Evolutionary conservation across 2,888 invertebrate species (phyloP).

Genomic region (Dusona sp.): DNA sequence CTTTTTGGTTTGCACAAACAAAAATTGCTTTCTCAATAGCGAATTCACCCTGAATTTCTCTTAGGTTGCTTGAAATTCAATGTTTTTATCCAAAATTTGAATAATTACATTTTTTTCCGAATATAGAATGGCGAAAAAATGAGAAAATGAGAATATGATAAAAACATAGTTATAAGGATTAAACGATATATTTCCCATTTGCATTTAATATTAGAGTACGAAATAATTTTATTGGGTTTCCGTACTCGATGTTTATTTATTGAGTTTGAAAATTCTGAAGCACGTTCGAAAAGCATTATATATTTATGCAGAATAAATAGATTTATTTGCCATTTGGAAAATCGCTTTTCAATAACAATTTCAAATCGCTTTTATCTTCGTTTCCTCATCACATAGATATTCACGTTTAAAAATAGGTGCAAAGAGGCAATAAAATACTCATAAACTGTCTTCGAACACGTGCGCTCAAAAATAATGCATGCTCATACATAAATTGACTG

Average conservation of each 20-base stretch:
- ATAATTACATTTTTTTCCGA: neutral
- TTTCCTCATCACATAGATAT: neutral
- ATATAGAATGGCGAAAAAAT: neutral
- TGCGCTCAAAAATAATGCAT: neutral
- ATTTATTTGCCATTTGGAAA: neutral
- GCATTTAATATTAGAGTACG: neutral
- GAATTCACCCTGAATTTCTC: neutral
- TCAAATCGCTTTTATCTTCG: neutral
- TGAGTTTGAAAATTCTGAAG: neutral
- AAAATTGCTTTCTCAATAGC: neutral
- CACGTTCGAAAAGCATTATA: neutral
- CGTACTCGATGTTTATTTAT: neutral
- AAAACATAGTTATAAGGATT: neutral
- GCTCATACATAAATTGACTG: neutral
- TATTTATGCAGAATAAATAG: neutral
- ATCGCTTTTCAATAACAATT: neutral
- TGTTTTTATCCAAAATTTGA: neutral
- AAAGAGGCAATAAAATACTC: neutral
- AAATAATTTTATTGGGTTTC: constrained; percentile 5
- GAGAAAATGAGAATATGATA: neutral
- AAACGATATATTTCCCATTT: neutral
- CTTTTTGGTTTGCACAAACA: neutral
- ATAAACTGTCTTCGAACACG: neutral
- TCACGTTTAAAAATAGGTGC: neutral
- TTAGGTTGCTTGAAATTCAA: neutral